Base-by-base conservation (phyloP, 2,113 vertebrate genomes). In the Illadopsis cleaveri region DNA sequence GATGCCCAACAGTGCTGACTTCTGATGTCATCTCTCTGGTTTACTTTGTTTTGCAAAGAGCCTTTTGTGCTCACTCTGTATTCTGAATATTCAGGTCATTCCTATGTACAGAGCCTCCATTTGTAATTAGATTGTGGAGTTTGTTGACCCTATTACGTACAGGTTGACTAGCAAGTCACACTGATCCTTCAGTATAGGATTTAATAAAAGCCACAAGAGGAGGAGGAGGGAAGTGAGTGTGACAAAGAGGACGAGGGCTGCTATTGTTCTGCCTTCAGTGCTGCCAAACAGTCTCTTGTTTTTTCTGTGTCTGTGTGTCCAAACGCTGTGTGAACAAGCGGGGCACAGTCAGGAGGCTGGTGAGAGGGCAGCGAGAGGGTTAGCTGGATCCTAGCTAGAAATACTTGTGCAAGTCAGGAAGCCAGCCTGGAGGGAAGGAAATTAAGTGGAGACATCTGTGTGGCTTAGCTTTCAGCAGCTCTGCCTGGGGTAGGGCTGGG, bases 401-500 rank as follows among this genome's bases (percentile, higher is more conserved):
- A 91, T n/a, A n/a, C 87, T 96, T 75, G n/a, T 10, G 7, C 42
- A 77, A 96, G 79, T 60, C 77, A 77, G 95, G 88, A 97, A 95
- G 86, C 82, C 96, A 47, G 91, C 82, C 61, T 78, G 70, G 76
- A 94, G 98, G 96, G 94, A 97, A 98, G 97, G 92, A 97, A 97
- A 97, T 96, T 97, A 97, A 98, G 97, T 97, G 93, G 94, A 93
- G 93, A 90, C 86, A 92, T 96, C 91, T 97, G 95, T 82, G 86
- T 42, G 51, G 20, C 83, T 95, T 95, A 84, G 94, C 85, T 96
- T 83, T 94, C 86, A 69, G 91, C 91, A 84, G 93, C 80, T 82
- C 93, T 92, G 97, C 95, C 97, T 70, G 66, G 95, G 75, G 86
- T 93, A 89, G 93, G 91, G 87, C 86, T 82, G 56, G 73, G 91